Evolutionary conservation across 2,888 invertebrate genomes (phyloP).

Genomic region (Luffia ferchaultella): DNA sequence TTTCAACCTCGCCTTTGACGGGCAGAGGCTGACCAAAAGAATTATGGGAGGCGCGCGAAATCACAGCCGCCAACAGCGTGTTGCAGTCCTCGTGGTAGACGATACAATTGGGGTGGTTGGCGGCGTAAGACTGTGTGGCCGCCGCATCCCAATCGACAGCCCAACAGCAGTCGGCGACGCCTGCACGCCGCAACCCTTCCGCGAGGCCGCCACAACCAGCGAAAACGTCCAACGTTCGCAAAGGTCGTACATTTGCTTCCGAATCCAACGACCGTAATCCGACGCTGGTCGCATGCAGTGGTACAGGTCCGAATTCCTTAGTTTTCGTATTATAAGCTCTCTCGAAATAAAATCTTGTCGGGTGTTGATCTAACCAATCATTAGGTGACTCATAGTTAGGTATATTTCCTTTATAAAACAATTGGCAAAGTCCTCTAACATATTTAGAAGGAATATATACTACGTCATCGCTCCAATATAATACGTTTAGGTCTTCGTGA

Average conservation of each 20-base stretch:
- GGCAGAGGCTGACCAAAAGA: slow-evolving; percentile 31
- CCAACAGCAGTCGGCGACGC: slow-evolving; percentile 46
- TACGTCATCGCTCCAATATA: slow-evolving; percentile 24
- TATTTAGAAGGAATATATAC: slow-evolving; percentile 19
- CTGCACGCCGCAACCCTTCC: slow-evolving; percentile 33
- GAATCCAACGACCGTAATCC: background rate
- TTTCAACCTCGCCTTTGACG: slow-evolving; percentile 56
- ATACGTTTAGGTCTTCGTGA: slow-evolving; percentile 22
- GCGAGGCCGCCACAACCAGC: slow-evolving; percentile 64
- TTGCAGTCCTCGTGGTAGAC: slow-evolving; percentile 62
- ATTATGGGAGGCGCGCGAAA: background rate
- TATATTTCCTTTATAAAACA: slow-evolving; percentile 36
- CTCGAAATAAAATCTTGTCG: slow-evolving; percentile 45
- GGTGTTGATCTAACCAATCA: slow-evolving; percentile 28
- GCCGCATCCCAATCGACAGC: slow-evolving; percentile 56
- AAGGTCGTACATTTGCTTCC: background rate
- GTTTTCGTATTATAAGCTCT: slow-evolving; percentile 1
- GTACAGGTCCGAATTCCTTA: background rate
- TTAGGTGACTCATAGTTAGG: slow-evolving; percentile 19
- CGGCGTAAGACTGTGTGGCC: slow-evolving; percentile 32
- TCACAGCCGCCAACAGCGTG: slow-evolving; percentile 15
- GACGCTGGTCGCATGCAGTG: background rate
- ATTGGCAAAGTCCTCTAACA: slow-evolving; percentile 38
- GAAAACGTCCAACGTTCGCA: slow-evolving; percentile 39
- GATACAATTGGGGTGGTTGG: slow-evolving; percentile 49